Percentiles rank a stretch among this genome's conserved stretches.
phyloP scores from a whole-genome alignment of 2,113 vertebrate species.

The Urocynchramus pylzowi region DNA sequence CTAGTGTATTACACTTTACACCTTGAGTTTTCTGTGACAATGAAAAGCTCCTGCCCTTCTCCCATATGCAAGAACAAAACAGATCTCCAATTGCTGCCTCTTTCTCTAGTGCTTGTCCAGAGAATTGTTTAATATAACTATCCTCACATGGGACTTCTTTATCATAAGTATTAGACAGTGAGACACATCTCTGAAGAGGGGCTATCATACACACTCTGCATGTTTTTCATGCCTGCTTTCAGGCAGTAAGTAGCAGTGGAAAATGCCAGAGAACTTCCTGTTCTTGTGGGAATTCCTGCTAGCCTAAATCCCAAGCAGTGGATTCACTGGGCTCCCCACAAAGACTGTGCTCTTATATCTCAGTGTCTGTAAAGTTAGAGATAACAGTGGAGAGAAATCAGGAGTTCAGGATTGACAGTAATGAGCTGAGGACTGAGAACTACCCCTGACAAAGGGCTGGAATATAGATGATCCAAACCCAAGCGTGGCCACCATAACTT shows the following conservation, averaged over 20 bases:
- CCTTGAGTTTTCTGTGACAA: not conserved
- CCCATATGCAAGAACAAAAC: not conserved
- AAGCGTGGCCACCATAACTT: not conserved
- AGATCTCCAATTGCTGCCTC: not conserved
- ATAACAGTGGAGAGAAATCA: not conserved
- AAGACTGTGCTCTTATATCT: not conserved
- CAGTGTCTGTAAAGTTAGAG: not conserved
- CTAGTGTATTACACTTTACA: not conserved
- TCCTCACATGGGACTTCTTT: not conserved
- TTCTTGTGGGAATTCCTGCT: not conserved
- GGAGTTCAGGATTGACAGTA: not conserved
- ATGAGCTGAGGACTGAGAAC: not conserved
- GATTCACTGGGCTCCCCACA: not conserved
- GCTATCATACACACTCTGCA: not conserved
- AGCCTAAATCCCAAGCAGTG: not conserved
- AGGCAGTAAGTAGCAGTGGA: not conserved
- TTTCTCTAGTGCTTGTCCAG: not conserved
- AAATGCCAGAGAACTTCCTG: not conserved
- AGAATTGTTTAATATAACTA: not conserved
- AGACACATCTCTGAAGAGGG: not conserved
- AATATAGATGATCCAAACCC: not conserved
- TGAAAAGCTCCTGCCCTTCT: not conserved
- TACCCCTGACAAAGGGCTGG: not conserved
- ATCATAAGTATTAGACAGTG: not conserved
- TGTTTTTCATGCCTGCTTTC: not conserved